These are phyloP conservation scores for Rhopalosiphum padi DNA, from an alignment of 1,140 invertebrate species.

Conservation along the genomic window DNA sequence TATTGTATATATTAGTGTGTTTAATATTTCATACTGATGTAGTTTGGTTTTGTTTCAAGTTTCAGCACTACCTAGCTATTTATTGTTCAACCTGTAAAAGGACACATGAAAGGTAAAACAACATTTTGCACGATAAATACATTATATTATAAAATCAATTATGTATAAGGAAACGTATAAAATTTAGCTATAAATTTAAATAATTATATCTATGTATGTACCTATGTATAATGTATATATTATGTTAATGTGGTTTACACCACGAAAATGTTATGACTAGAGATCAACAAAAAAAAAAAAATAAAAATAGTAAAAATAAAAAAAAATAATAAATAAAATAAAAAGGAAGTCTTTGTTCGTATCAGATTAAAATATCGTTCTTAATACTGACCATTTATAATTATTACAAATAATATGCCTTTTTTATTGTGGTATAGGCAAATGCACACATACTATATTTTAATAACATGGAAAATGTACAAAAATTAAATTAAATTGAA, in stretches of 20 bases:
- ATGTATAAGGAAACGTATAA: constrained; percentile 33
- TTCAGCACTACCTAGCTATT: background rate
- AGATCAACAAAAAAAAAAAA: constrained; percentile 45
- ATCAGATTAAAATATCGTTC: constrained; percentile 38
- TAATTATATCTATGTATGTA: background rate
- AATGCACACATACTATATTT: background rate
- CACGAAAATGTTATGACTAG: constrained; percentile 40
- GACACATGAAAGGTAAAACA: background rate
- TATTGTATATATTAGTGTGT: background rate
- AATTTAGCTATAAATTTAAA: constrained; percentile 31
- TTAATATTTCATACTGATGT: background rate
- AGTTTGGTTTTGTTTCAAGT: background rate
- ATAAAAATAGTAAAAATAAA: background rate
- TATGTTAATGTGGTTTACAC: constrained; percentile 3
- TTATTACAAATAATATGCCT: constrained; percentile 15
- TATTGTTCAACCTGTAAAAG: background rate
- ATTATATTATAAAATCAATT: constrained; percentile 47
- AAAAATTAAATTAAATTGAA: constrained; percentile 48
- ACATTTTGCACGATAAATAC: constrained; percentile 5
- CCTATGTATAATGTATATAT: background rate
- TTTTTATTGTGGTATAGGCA: background rate
- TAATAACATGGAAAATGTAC: constrained; percentile 44
- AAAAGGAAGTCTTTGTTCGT: constrained; percentile 51
- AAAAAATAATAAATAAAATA: constrained; percentile 10
- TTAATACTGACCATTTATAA: constrained; percentile 44